Evolutionary conservation across 2,888 invertebrate species (phyloP).

Genomic region (Ophion slaviceki): DNA sequence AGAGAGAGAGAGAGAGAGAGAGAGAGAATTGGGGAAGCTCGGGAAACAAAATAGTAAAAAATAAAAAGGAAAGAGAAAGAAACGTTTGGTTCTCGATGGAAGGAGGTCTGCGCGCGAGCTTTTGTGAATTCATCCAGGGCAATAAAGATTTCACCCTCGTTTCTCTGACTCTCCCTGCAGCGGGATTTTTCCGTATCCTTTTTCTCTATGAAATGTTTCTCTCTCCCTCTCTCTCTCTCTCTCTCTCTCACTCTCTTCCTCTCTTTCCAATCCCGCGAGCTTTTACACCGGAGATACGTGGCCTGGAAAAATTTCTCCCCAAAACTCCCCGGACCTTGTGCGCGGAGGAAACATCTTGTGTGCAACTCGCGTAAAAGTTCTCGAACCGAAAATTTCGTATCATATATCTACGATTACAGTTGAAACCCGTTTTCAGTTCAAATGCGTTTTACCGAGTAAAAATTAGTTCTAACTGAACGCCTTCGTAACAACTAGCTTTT

Average conservation of each 20-base stretch:
- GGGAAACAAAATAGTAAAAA: constrained; percentile 38
- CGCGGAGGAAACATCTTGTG: constrained; percentile 9
- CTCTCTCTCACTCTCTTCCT: neutral
- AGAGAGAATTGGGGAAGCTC: neutral
- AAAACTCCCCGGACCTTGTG: constrained; percentile 1
- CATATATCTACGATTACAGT: neutral
- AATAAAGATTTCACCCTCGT: constrained; percentile 39
- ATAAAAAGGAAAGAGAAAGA: constrained; percentile 7
- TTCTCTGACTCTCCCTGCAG: neutral
- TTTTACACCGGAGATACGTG: constrained; percentile 23
- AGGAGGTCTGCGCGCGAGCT: constrained; percentile 1
- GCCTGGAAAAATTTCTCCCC: constrained; percentile 42
- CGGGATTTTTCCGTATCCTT: neutral
- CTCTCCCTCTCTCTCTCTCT: neutral
- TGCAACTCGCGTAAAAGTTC: constrained; percentile 33
- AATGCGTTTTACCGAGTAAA: no score
- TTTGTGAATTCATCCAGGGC: constrained; percentile 33
- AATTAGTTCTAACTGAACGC: no score
- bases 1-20: neutral
- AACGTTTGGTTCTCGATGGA: constrained; percentile 31
- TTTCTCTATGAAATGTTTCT: neutral
- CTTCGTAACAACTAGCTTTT: no score
- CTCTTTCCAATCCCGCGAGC: constrained; percentile 33
- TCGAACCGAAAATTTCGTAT: constrained; percentile 52
- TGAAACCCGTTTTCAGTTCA: neutral